Percentiles rank a stretch among this genome's conserved stretches.
Conservation (phyloP, 2,113 vertebrate species). For the Paracanthobrama guichenoti region DNA sequence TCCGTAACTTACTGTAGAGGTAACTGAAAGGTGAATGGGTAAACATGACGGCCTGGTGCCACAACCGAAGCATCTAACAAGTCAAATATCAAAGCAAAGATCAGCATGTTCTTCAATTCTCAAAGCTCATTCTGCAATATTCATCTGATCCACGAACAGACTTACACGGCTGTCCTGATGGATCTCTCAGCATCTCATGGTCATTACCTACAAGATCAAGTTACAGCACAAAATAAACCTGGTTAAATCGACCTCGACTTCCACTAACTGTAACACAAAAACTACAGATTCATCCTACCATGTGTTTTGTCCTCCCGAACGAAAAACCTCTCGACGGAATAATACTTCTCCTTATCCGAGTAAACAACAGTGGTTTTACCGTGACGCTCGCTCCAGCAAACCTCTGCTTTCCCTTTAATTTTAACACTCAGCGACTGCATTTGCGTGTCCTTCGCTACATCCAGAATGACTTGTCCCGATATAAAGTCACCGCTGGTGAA, state of each 20-base stretch:
- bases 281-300: not conserved
- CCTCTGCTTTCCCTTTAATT: constrained; percentile 71
- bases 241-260: not conserved
- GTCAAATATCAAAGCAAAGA: not conserved
- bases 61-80: constrained; percentile 64
- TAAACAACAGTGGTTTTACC: constrained; percentile 53
- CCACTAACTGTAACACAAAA: not conserved
- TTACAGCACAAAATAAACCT: not conserved
- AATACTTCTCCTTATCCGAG: constrained; percentile 70
- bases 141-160: not conserved
- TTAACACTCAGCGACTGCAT: constrained; percentile 60
- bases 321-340: constrained; percentile 44
- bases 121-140: not conserved
- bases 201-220: not conserved
- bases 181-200: not conserved
- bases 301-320: not conserved
- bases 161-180: constrained; percentile 30
- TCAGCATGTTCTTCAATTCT: not conserved
- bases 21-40: constrained; percentile 74
- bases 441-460: constrained; percentile 64
- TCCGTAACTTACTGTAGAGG: constrained; percentile 65
- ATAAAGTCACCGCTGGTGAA: constrained; percentile 68
- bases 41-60: constrained; percentile 67
- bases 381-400: constrained; percentile 63
- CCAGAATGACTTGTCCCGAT: constrained; percentile 62